These are phyloP conservation scores for Carassius carassius DNA, from an alignment of 2,113 vertebrate species.

Conservation along the genomic window DNA sequence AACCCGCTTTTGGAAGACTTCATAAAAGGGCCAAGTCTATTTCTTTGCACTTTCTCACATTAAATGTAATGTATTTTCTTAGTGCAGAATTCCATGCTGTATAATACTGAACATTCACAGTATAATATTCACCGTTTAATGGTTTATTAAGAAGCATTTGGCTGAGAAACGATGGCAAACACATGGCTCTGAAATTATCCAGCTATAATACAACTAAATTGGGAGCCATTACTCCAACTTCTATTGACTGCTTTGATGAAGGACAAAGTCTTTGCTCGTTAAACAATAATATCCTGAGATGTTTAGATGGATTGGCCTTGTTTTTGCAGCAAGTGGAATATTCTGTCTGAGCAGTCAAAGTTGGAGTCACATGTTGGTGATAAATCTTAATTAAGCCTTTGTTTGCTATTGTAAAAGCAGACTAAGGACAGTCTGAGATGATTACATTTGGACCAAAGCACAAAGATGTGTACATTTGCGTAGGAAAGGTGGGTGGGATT, in stretches of 20 bases:
- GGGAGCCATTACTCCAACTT: conserved; percentile 52
- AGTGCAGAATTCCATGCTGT: conserved; percentile 31
- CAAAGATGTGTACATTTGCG: background rate
- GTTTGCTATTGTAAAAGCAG: conserved; percentile 44
- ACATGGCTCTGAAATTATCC: conserved; percentile 41
- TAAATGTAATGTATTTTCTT: conserved; percentile 14
- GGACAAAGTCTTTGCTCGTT: conserved; percentile 51
- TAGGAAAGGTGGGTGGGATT: conserved; percentile 6
- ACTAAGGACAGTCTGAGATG: conserved; percentile 26
- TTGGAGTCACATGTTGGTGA: conserved; percentile 37
- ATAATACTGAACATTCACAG: conserved; percentile 21
- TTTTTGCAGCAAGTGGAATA: conserved; percentile 31
- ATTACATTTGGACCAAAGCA: conserved; percentile 33
- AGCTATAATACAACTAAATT: conserved; percentile 21
- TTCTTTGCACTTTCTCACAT: conserved; percentile 8
- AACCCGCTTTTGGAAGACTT: conserved; percentile 24
- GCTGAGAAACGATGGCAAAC: conserved; percentile 2
- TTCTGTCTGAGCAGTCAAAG: conserved; percentile 43
- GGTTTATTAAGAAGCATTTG: conserved; percentile 36
- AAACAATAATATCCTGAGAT: conserved; percentile 46
- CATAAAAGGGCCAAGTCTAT: conserved; percentile 27
- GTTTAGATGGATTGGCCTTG: conserved; percentile 45
- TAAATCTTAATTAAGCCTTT: conserved; percentile 54
- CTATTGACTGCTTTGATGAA: conserved; percentile 55
- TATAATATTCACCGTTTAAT: conserved; percentile 37